Base-by-base conservation (phyloP, 2,113 vertebrate species). In the Channa maculata region DNA sequence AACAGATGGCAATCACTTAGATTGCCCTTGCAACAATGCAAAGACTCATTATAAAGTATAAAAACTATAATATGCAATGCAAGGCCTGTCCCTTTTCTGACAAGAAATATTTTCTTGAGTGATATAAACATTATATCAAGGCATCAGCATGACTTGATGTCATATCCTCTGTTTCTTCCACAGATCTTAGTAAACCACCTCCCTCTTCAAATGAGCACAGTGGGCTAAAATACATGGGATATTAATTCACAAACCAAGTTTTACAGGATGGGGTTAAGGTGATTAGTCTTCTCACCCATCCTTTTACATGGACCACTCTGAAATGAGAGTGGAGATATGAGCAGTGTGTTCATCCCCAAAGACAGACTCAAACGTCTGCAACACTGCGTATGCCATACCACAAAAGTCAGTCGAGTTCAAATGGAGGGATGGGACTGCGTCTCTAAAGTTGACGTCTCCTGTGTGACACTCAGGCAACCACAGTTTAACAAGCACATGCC, bases 211-310 rank as follows among this genome's bases (percentile, higher is more conserved):
- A 55, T 69, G 74, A 77, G 75, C 75, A 71, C 63, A 54, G 58
- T 57, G 59, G 61, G 81, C 48, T 68, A 77, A 80, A 91, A 87
- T 82, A 83, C 71, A 24, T 38, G 36, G 71, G 75, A 52, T 62
- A 81, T 86, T 75, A 72, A 67, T 87, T 61, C 76, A 68, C 65
- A 86, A 76, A 44, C 75, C 63, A 69, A 77, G 82, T 75, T 86
- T 86, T 85, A 91, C 86, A 76, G 82, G 78, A 86, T 52, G 59
- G 46, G 81, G 54, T 79, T 87, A 63, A 37, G 75, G 75, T 81
- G 86, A 89, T 90, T 80, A 77, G 71, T 37, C 71, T 57, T 83
- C 79, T 79, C 77, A 91, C 83, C 85, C 79, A 89, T 88, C 65
- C 71, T 64, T 81, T 88, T 81, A 86, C 67, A 88, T 82, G 71